Conservation (phyloP, 2,888 invertebrate species). For the Crematogaster levior region DNA sequence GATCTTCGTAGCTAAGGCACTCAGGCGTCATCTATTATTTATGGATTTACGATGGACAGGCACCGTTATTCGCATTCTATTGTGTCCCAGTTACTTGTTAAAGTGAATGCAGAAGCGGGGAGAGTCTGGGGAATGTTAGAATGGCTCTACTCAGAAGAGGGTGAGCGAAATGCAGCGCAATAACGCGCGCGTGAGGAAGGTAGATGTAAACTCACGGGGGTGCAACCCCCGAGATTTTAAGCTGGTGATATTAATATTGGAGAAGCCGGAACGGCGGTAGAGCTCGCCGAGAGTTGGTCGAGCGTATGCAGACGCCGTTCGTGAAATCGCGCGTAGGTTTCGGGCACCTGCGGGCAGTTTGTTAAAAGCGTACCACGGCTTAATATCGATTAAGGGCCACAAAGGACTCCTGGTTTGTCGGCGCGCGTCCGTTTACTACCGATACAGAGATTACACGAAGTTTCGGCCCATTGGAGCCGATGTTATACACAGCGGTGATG, state of each 20-base stretch:
- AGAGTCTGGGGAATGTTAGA: not conserved
- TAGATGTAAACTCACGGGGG: not conserved
- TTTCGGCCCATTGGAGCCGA: conserved; percentile 27
- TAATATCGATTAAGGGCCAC: conserved; percentile 68
- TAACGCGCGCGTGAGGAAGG: conserved; percentile 49
- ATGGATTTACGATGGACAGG: not conserved
- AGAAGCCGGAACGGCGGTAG: conserved; percentile 3
- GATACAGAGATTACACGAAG: conserved; percentile 56
- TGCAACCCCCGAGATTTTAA: conserved; percentile 55
- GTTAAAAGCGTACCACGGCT: conserved; percentile 62
- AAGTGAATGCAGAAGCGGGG: not conserved
- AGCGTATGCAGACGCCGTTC: conserved; percentile 29
- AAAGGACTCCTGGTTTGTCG: conserved; percentile 58
- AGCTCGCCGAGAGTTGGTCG: conserved; percentile 39
- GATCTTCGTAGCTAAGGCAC: not conserved
- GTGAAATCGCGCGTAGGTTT: conserved; percentile 34
- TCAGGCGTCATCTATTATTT: not conserved
- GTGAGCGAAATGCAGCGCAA: conserved; percentile 52
- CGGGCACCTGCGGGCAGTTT: conserved; percentile 50
- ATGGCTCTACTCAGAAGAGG: not conserved
- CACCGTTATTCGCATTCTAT: conserved; percentile 1
- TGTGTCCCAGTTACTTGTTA: not conserved
- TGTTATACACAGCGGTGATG: not conserved
- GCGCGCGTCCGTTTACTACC: conserved; percentile 52
- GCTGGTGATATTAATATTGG: conserved; percentile 67